Evolutionary conservation across 2,888 invertebrate genomes (phyloP).

Genomic region (Periphyllus acericola): DNA sequence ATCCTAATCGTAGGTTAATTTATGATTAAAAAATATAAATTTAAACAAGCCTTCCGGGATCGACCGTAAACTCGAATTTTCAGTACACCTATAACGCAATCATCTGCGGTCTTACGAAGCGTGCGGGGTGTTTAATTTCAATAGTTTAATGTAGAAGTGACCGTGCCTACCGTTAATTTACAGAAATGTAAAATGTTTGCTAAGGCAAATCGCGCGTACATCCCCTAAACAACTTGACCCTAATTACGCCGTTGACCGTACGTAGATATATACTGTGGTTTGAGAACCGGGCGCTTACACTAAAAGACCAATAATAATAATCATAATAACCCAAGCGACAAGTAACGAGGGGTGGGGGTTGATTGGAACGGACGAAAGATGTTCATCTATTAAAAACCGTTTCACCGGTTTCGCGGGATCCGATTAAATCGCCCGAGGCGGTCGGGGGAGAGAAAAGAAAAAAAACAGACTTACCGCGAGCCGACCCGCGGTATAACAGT

Average conservation of each 20-base stretch:
- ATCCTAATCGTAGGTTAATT: too few species aligned
- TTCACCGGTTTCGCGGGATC: not conserved
- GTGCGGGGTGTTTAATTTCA: too few species aligned
- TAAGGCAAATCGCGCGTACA: not conserved
- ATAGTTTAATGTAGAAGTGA: too few species aligned
- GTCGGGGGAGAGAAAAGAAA: not conserved
- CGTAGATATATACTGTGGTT: too few species aligned
- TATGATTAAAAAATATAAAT: too few species aligned
- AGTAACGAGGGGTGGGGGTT: not conserved
- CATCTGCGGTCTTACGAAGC: too few species aligned
- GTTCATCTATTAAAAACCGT: not conserved
- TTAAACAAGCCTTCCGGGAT: too few species aligned
- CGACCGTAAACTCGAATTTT: too few species aligned
- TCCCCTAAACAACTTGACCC: not conserved
- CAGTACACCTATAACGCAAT: too few species aligned
- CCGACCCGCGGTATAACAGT: not conserved
- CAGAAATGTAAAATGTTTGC: not conserved
- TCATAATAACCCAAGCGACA: not conserved
- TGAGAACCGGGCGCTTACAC: too few species aligned
- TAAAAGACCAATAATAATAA: too few species aligned
- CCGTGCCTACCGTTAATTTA: too few species aligned
- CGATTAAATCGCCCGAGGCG: not conserved
- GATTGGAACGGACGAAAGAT: not conserved
- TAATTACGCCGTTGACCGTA: not conserved
- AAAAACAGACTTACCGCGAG: not conserved